These are phyloP conservation scores for Halichoerus grypus DNA, from an alignment of 2,113 vertebrate species.

Conservation along the genomic window DNA sequence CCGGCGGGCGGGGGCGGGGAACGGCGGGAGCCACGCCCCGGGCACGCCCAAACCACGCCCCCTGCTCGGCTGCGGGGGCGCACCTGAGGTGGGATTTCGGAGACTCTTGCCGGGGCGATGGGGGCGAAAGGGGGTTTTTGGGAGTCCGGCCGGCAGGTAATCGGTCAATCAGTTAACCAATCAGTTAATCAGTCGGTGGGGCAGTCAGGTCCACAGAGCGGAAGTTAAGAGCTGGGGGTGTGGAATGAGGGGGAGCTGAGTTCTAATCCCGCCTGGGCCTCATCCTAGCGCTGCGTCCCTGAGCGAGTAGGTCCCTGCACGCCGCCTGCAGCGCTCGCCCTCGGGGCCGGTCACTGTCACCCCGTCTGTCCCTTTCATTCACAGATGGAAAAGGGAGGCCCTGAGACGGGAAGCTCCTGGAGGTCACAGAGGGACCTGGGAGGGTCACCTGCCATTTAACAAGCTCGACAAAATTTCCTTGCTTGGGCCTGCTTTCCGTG, in stretches of 20 bases:
- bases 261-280: not conserved
- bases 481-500: not conserved
- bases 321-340: not conserved
- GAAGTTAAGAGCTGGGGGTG: not conserved
- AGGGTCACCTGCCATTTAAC: not conserved
- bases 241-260: not conserved
- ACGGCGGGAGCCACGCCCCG: not conserved
- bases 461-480: not conserved
- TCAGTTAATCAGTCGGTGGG: not conserved
- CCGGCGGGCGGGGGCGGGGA: conserved; percentile 61
- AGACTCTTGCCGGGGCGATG: accelerated
- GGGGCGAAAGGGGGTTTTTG: not conserved
- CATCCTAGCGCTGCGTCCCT: not conserved
- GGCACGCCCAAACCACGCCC: not conserved
- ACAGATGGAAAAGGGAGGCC: no score
- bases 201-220: not conserved
- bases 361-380: not conserved
- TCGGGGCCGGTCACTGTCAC: no score
- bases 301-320: not conserved
- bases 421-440: not conserved
- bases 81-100: not conserved
- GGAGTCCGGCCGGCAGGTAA: not conserved
- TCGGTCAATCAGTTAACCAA: not conserved
- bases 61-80: accelerated
- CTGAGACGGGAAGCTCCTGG: not conserved